A percentile compares a stretch with the other conserved stretches of the same genome.
Evolutionary conservation across 1,140 invertebrate genomes (phyloP).

Genomic region (Drosophila equinoxialis): DNA sequence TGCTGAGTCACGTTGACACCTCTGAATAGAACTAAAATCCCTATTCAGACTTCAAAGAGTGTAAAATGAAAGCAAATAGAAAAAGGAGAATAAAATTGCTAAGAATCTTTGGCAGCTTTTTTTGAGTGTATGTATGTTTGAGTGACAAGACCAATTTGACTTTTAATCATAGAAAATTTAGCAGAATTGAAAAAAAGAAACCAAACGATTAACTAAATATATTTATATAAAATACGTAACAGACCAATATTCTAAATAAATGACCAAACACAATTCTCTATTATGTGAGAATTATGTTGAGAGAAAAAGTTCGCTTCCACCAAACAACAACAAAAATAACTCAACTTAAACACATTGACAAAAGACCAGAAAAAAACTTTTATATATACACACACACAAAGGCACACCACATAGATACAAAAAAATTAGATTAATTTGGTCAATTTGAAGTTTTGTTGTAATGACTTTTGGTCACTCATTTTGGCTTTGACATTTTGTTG

Average conservation of each 20-base stretch:
- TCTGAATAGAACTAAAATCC: background rate
- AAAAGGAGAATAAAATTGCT: background rate
- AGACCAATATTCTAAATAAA: slow-evolving; percentile 35
- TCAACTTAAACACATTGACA: slow-evolving; percentile 74
- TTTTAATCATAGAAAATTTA: background rate
- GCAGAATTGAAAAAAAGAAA: slow-evolving; percentile 7
- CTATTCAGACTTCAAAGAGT: background rate
- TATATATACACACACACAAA: slow-evolving; percentile 12
- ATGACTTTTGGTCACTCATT: slow-evolving; percentile 78
- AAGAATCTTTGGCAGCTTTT: background rate
- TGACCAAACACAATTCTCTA: slow-evolving; percentile 66
- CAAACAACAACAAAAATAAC: slow-evolving; percentile 28
- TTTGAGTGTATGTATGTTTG: background rate
- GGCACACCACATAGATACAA: slow-evolving; percentile 41
- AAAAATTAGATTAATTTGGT: slow-evolving; percentile 79
- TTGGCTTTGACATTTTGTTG: slow-evolving; percentile 75
- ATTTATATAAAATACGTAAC: slow-evolving; percentile 34
- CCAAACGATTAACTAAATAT: slow-evolving; percentile 23
- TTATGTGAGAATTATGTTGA: slow-evolving; percentile 73
- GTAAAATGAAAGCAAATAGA: background rate
- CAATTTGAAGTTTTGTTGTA: slow-evolving; percentile 78
- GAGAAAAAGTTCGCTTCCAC: slow-evolving; percentile 26
- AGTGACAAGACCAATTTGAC: slow-evolving; percentile 5
- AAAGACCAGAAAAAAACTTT: slow-evolving; percentile 19
- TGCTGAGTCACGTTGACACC: background rate